Percentiles rank a stretch among this genome's conserved stretches.
phyloP scores from a whole-genome alignment of 2,113 vertebrate genomes.

The Apaloderma vittatum region DNA sequence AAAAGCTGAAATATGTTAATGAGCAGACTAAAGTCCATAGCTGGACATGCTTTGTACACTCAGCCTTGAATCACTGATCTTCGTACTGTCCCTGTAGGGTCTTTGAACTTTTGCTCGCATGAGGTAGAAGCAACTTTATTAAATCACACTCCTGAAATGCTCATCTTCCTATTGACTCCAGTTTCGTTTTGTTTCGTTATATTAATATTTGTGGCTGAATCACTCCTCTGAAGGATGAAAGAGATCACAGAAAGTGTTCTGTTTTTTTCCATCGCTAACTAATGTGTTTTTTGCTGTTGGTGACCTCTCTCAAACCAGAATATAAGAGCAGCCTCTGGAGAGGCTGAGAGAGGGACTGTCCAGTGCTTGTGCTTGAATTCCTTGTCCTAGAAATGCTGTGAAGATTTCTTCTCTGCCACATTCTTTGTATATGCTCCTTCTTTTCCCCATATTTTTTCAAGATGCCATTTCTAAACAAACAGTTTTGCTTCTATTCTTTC shows the following conservation, averaged over 20 bases:
- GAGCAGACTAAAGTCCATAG: not conserved
- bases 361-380: not conserved
- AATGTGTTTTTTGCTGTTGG: not conserved
- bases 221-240: not conserved
- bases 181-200: not conserved
- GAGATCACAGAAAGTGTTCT: not conserved
- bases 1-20: not conserved
- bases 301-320: not conserved
- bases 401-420: not conserved
- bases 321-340: not conserved
- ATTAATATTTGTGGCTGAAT: slow-evolving; percentile 18
- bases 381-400: not conserved
- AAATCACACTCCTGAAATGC: not conserved
- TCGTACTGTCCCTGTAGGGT: not conserved
- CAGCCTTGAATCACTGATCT: not conserved
- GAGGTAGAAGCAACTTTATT: not conserved
- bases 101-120: not conserved
- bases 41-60: not conserved
- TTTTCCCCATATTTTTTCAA: not conserved
- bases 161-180: not conserved
- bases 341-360: not conserved
- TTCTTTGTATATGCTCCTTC: not conserved
- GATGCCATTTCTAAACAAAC: not conserved
- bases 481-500: not conserved
- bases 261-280: not conserved